A percentile compares a stretch with the other conserved stretches of the same genome.
phyloP scores from a whole-genome alignment of 1,140 invertebrate species.

The Pomacea maculata region DNA sequence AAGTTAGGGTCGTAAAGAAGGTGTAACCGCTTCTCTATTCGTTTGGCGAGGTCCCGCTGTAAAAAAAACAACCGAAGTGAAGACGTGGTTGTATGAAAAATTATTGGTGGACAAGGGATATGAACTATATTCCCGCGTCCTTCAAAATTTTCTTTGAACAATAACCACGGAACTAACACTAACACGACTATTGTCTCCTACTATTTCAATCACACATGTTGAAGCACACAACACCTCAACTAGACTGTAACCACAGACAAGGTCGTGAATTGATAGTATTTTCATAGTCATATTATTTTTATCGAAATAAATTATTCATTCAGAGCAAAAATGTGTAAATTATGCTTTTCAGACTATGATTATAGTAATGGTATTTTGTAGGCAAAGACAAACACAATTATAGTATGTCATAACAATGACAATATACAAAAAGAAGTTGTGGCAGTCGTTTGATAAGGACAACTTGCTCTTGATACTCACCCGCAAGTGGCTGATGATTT shows the following conservation, averaged over 20 bases:
- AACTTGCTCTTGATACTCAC: slow-evolving; percentile 22
- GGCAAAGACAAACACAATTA: not conserved
- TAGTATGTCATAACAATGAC: not conserved
- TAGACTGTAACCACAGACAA: not conserved
- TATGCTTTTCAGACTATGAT: not conserved
- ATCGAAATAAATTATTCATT: too few relatives aligned
- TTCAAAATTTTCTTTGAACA: not conserved
- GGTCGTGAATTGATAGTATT: not conserved
- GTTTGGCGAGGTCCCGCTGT: slow-evolving; percentile 19
- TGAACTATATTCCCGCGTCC: not conserved
- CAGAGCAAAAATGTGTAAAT: too few relatives aligned
- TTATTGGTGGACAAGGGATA: not conserved
- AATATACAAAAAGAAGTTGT: too few relatives aligned
- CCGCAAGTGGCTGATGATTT: slow-evolving; percentile 41
- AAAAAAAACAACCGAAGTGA: not conserved
- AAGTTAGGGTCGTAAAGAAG: slow-evolving; percentile 14
- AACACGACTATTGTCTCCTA: not conserved
- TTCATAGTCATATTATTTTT: too few relatives aligned
- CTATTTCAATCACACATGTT: not conserved
- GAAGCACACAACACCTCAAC: not conserved
- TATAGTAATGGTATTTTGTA: not conserved
- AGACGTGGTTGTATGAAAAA: not conserved
- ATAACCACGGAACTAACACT: too few relatives aligned
- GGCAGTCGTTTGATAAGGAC: too few relatives aligned
- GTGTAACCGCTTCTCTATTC: slow-evolving; percentile 20